Evolutionary conservation across 2,888 invertebrate species (phyloP).

Genomic region (Spatulosminthurus flaviceps): DNA sequence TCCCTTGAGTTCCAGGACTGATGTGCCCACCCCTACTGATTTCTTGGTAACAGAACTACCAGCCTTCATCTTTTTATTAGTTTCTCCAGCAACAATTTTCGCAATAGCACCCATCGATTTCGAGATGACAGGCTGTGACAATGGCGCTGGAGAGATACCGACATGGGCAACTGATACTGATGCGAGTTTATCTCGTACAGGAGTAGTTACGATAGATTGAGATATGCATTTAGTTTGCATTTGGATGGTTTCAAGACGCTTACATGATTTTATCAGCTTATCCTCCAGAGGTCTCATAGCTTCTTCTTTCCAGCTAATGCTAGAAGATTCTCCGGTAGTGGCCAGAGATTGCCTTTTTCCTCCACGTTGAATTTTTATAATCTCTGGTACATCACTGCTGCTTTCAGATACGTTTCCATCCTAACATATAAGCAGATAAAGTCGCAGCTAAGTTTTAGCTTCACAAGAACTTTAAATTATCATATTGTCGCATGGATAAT

Average conservation of each 20-base stretch:
- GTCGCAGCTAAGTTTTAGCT: too few relatives aligned
- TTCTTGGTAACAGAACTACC: neutral
- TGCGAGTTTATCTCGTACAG: conserved; percentile 26
- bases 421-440: too few relatives aligned
- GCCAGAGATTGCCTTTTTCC: neutral
- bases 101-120: conserved; percentile 32
- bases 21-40: neutral
- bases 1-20: neutral
- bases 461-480: too few relatives aligned
- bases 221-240: neutral
- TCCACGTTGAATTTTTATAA: neutral
- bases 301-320: conserved; percentile 23
- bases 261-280: conserved; percentile 15
- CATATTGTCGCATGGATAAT: too few relatives aligned
- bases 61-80: neutral
- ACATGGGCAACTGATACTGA: neutral
- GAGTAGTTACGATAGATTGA: neutral
- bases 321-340: neutral
- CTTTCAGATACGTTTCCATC: neutral
- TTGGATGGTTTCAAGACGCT: conserved; percentile 31
- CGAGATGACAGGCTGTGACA: neutral
- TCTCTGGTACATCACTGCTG: neutral
- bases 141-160: neutral
- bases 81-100: conserved; percentile 18
- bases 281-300: conserved; percentile 32